phyloP scores from a whole-genome alignment of 2,888 invertebrate species.

The Sarcophaga subvicina region DNA sequence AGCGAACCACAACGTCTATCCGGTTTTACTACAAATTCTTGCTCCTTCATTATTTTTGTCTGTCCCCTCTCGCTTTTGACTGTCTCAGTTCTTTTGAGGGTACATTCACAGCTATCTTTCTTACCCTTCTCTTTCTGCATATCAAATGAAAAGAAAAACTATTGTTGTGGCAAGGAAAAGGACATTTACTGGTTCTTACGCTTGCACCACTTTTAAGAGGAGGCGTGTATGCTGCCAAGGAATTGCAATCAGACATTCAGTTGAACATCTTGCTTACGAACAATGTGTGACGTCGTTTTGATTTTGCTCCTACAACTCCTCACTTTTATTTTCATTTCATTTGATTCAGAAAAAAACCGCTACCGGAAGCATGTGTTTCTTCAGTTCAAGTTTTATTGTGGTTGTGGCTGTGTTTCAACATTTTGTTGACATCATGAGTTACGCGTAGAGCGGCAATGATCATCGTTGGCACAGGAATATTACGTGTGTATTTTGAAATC shows the following conservation, averaged over 20 bases:
- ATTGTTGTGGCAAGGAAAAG: conserved; percentile 59
- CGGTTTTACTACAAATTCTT: background rate
- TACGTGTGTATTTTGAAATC: conserved; percentile 45
- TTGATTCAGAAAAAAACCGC: conserved; percentile 60
- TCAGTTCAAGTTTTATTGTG: conserved; percentile 31
- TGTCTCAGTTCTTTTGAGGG: background rate
- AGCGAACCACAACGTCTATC: no score
- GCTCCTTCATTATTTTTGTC: conserved; percentile 19
- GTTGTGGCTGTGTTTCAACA: conserved; percentile 54
- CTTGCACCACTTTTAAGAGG: conserved; percentile 42
- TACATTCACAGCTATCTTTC: background rate
- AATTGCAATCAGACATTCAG: conserved; percentile 58
- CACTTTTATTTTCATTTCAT: conserved; percentile 77
- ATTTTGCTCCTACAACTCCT: conserved; percentile 72
- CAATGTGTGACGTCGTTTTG: conserved; percentile 71
- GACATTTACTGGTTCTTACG: conserved; percentile 58
- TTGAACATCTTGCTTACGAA: conserved; percentile 51
- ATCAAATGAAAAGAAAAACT: conserved; percentile 8
- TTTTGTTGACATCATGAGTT: conserved; percentile 63
- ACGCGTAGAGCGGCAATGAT: conserved; percentile 39
- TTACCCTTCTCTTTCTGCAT: conserved; percentile 17
- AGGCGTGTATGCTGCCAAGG: conserved; percentile 55
- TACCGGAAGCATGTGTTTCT: conserved; percentile 78
- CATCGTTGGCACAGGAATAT: conserved; percentile 34
- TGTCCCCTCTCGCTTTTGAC: conserved; percentile 30